Conservation (phyloP, 2,113 vertebrate genomes). For the Aldabrachelys gigantea region DNA sequence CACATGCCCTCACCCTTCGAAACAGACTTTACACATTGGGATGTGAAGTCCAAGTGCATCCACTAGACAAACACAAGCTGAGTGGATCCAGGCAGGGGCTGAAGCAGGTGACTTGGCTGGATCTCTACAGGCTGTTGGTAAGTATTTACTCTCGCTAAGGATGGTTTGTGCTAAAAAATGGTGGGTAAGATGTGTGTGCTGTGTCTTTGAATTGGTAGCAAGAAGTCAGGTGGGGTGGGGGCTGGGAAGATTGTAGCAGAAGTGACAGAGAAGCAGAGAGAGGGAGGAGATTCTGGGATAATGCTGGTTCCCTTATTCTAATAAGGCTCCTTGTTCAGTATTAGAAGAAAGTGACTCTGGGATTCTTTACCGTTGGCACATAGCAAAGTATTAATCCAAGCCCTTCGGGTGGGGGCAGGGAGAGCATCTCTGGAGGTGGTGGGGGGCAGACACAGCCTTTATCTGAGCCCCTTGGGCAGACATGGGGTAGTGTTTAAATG, state of each 20-base stretch:
- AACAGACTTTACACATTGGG: not conserved
- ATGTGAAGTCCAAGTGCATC: not conserved
- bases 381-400: not conserved
- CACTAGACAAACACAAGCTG: not conserved
- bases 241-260: not conserved
- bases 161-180: not conserved
- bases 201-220: too few species aligned
- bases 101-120: not conserved
- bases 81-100: too few species aligned
- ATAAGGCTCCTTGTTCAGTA: not conserved
- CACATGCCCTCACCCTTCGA: not conserved
- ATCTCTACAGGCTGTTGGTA: not conserved
- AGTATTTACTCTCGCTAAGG: not conserved
- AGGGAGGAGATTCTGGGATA: not conserved
- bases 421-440: not conserved
- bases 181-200: not conserved
- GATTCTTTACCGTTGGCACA: not conserved
- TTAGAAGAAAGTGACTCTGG: not conserved
- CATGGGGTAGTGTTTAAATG: not conserved
- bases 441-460: not conserved
- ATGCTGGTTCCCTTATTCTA: not conserved
- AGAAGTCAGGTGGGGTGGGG: not conserved
- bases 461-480: not conserved
- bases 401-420: not conserved
- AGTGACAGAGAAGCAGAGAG: not conserved